A percentile compares a stretch with the other conserved stretches of the same genome.
These are phyloP conservation scores for Abscondita cerata DNA, from an alignment of 2,888 invertebrate species.

Conservation along the genomic window DNA sequence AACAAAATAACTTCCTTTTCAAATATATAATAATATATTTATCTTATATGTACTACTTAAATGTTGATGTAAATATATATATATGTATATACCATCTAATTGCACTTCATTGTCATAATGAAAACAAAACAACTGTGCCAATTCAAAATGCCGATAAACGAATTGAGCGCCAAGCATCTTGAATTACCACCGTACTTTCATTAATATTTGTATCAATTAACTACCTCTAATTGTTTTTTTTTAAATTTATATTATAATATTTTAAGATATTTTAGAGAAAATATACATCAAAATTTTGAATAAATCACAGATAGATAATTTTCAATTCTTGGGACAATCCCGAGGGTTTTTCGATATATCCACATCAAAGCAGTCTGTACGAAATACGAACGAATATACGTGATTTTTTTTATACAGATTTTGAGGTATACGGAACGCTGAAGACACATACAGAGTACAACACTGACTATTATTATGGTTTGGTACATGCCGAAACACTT, in stretches of 20 bases:
- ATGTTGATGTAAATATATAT: conserved; percentile 66
- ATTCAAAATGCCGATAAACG: conserved; percentile 23
- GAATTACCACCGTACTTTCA: conserved; percentile 32
- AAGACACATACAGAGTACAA: conserved; percentile 61
- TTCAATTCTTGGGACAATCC: conserved; percentile 55
- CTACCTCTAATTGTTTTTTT: conserved; percentile 57
- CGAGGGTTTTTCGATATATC: conserved; percentile 46
- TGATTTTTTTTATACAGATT: conserved; percentile 54
- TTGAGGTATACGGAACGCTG: conserved; percentile 65
- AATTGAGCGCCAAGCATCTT: conserved; percentile 27
- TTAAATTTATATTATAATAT: conserved; percentile 59
- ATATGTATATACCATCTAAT: conserved; percentile 67
- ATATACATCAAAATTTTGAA: conserved; percentile 68
- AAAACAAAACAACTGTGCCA: conserved; percentile 50
- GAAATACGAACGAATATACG: conserved; percentile 44
- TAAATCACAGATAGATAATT: conserved; percentile 67
- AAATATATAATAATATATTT: conserved; percentile 62
- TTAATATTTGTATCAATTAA: conserved; percentile 53
- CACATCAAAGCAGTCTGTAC: conserved; percentile 59
- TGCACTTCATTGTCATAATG: conserved; percentile 66
- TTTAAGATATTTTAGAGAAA: conserved; percentile 66
- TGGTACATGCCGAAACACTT: conserved; percentile 50
- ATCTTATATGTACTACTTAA: conserved; percentile 61
- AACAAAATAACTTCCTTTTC: conserved; percentile 66
- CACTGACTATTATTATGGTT: conserved; percentile 50